These are phyloP conservation scores for Platycheirus rosarum DNA, from an alignment of 2,888 invertebrate species.

Conservation along the genomic window DNA sequence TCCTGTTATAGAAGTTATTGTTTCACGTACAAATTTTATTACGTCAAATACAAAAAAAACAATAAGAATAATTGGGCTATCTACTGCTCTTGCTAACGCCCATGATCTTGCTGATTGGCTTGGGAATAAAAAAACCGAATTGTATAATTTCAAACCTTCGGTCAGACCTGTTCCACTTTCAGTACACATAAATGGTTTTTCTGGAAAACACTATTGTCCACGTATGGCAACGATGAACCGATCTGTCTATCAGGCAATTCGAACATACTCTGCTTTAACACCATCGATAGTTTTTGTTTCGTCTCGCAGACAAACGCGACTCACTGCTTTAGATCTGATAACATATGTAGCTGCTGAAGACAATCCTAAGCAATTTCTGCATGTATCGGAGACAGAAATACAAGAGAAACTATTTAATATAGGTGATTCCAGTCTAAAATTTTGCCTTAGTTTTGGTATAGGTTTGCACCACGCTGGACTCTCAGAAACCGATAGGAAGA, in stretches of 20 bases:
- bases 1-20: constrained; percentile 97
- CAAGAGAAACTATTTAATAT: constrained; percentile 89
- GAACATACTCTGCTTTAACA: constrained; percentile 94
- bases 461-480: constrained; percentile 99
- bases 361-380: constrained; percentile 97
- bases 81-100: constrained; percentile 99
- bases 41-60: constrained; percentile 92
- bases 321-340: constrained; percentile 97
- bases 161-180: constrained; percentile 98
- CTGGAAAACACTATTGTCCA: constrained; percentile 99
- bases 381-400: constrained; percentile 93
- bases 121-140: constrained; percentile 92
- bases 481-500: constrained; percentile 94
- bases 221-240: constrained; percentile 99
- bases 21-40: constrained; percentile 98
- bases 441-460: constrained; percentile 97
- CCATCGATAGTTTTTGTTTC: constrained; percentile 98
- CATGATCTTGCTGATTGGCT: constrained; percentile 98
- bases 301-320: constrained; percentile 96
- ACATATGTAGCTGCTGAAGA: constrained; percentile 94
- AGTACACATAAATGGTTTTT: constrained; percentile 95
- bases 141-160: constrained; percentile 98
- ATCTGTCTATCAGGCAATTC: constrained; percentile 97
- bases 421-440: constrained; percentile 94
- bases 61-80: constrained; percentile 95